Evolutionary conservation across 2,888 invertebrate species (phyloP).

Genomic region (Drosophila merina): DNA sequence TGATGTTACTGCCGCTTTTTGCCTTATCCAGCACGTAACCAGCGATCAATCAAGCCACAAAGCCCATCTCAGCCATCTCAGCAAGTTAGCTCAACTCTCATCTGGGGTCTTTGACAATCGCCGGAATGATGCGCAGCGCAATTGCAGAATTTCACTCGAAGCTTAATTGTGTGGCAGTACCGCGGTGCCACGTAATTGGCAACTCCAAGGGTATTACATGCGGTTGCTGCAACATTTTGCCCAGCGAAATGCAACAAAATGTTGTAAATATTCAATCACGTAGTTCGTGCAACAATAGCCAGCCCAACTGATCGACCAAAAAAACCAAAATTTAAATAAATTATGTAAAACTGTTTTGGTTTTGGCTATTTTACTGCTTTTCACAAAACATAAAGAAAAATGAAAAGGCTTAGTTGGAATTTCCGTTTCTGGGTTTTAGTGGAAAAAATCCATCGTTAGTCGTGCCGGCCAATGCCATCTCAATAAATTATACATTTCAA

Average conservation of each 20-base stretch:
- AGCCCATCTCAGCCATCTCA: constrained; percentile 8
- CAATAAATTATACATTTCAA: constrained; percentile 40
- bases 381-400: constrained; percentile 32
- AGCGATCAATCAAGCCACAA: constrained; percentile 72
- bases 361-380: constrained; percentile 13
- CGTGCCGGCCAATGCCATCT: constrained; percentile 52
- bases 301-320: constrained; percentile 18
- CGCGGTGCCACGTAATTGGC: constrained; percentile 66
- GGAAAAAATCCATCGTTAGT: constrained; percentile 38
- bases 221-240: constrained; percentile 42
- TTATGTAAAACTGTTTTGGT: constrained; percentile 64
- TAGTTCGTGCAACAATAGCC: constrained; percentile 70
- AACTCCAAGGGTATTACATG: constrained; percentile 70
- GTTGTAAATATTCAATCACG: constrained; percentile 79
- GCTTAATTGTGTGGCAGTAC: constrained; percentile 64
- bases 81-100: constrained; percentile 27
- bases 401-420: constrained; percentile 40
- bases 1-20: constrained; percentile 23
- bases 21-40: constrained; percentile 70
- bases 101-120: constrained; percentile 55
- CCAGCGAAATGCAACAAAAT: constrained; percentile 59
- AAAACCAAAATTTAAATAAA: constrained; percentile 71
- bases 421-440: constrained; percentile 50
- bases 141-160: constrained; percentile 76
- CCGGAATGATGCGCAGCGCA: constrained; percentile 68